These are phyloP conservation scores for Erannis defoliaria DNA, from an alignment of 2,888 invertebrate genomes.

Conservation along the genomic window DNA sequence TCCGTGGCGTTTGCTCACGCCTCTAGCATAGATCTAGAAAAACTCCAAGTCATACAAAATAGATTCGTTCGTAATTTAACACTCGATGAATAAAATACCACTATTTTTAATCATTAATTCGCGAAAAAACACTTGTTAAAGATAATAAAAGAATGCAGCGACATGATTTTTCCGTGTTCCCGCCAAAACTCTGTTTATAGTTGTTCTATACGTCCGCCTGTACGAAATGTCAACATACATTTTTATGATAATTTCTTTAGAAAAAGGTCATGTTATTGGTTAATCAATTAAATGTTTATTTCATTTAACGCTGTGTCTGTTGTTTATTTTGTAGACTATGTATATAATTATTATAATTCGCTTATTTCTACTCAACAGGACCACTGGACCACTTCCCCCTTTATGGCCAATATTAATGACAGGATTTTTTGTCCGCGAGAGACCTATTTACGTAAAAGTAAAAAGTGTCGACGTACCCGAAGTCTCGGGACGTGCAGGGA, in stretches of 20 bases:
- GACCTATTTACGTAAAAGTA: background rate
- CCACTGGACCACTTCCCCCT: background rate
- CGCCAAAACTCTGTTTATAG: no score
- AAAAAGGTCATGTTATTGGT: conserved; percentile 55
- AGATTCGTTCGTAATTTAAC: no score
- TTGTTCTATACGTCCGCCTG: conserved; percentile 11
- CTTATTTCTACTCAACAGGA: background rate
- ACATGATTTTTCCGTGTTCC: no score
- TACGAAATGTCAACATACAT: conserved; percentile 54
- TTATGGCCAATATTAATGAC: background rate
- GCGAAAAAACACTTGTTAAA: no score
- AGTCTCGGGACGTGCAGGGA: no score
- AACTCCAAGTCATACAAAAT: no score
- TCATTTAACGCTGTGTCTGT: conserved; percentile 32
- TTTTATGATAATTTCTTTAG: conserved; percentile 57
- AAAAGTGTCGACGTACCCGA: background rate
- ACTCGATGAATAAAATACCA: no score
- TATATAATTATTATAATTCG: background rate
- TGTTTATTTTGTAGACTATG: conserved; percentile 1
- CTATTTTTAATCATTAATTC: no score
- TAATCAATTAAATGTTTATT: conserved; percentile 47
- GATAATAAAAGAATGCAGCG: no score
- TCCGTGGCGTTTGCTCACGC: no score
- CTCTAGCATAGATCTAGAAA: no score
- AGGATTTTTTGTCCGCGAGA: background rate